Conservation (phyloP, 2,113 vertebrate species). For the Vireo altiloquus region DNA sequence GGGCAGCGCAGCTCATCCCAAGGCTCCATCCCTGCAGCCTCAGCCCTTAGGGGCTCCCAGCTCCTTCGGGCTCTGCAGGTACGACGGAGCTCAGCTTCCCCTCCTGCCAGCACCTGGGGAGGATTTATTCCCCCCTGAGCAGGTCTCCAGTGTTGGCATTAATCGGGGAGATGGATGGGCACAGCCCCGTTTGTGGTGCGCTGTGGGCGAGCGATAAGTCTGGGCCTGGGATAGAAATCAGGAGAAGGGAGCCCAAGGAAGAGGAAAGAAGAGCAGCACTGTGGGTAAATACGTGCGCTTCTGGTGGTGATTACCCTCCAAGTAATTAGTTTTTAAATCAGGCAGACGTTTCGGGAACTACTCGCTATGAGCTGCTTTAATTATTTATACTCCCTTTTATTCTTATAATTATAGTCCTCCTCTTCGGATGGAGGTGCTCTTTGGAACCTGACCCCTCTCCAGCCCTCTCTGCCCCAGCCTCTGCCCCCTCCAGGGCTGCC, state of each 20-base stretch:
- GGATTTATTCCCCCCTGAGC: constrained; percentile 20
- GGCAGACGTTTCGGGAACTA: constrained; percentile 58
- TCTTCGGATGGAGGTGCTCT: background rate
- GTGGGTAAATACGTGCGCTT: constrained; percentile 15
- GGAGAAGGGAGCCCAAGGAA: background rate
- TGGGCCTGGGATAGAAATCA: background rate
- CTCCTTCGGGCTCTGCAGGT: background rate
- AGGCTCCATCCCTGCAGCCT: background rate
- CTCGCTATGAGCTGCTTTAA: constrained; percentile 57
- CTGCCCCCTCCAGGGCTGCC: background rate
- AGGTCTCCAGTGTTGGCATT: background rate
- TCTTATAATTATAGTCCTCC: constrained; percentile 29
- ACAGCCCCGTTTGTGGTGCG: background rate
- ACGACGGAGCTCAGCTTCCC: background rate
- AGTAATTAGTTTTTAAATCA: constrained; percentile 73
- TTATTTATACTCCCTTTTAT: constrained; percentile 60
- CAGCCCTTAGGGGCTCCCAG: background rate
- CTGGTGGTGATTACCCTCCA: constrained; percentile 42
- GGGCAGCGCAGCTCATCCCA: background rate
- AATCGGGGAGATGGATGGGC: constrained; percentile 31
- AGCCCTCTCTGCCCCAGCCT: background rate
- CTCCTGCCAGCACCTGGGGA: background rate
- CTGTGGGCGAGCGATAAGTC: constrained; percentile 1
- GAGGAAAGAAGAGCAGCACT: background rate
- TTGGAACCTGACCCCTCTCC: background rate